Conservation (phyloP, 2,888 invertebrate species). For the Amorpha juglandis region DNA sequence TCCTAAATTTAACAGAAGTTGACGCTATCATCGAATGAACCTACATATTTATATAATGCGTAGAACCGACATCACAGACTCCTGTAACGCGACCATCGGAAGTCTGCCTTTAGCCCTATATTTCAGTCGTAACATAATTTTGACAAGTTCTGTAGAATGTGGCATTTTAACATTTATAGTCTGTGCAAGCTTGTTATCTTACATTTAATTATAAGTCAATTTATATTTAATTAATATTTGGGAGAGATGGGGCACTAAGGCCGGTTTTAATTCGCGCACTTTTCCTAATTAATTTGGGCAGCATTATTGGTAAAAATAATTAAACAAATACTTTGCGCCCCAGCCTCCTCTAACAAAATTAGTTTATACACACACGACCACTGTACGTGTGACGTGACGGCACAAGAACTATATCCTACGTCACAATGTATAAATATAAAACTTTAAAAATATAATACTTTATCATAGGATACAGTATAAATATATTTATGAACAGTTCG, state of each 20-base stretch:
- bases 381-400: constrained; percentile 4
- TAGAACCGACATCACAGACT: no score
- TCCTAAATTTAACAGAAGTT: no score
- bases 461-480: constrained; percentile 22
- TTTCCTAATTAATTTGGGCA: neutral
- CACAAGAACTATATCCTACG: neutral
- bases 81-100: no score
- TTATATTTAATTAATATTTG: neutral
- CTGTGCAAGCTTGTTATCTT: neutral
- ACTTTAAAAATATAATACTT: constrained; percentile 24
- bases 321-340: neutral
- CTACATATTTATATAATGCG: no score
- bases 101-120: neutral
- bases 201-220: constrained; percentile 13
- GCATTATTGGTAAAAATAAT: neutral
- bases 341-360: constrained; percentile 2
- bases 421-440: constrained; percentile 13
- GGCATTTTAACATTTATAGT: neutral
- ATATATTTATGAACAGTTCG: constrained; percentile 1
- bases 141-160: neutral
- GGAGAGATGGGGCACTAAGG: constrained; percentile 9
- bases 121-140: neutral
- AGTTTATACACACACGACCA: neutral
- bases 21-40: no score
- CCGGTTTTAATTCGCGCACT: neutral